Evolutionary conservation across 1,140 invertebrate species (phyloP).

Genomic region (Drosophila lini): DNA sequence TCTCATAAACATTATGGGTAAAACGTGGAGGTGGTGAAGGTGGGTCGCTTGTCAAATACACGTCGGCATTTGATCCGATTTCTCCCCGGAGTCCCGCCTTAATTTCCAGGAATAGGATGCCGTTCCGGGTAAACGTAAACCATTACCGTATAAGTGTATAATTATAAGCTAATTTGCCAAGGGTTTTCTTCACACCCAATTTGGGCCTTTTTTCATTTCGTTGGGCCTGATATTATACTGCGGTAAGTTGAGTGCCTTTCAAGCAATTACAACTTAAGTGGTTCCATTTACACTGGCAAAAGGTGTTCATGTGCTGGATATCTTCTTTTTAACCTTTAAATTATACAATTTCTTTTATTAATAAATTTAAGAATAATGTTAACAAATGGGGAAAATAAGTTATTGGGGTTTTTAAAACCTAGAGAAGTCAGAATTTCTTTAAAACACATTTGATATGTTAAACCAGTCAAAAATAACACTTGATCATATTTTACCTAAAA

Average conservation of each 20-base stretch:
- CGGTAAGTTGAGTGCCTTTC: conserved; percentile 16
- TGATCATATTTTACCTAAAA: too few species aligned
- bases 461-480: background rate
- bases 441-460: background rate
- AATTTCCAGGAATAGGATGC: conserved; percentile 2
- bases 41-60: background rate
- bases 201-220: background rate
- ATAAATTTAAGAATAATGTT: too few species aligned
- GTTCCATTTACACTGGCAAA: background rate
- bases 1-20: background rate
- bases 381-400: background rate
- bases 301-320: background rate
- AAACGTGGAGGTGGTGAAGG: background rate
- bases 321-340: background rate
- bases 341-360: background rate
- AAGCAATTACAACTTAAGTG: background rate
- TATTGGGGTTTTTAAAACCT: background rate
- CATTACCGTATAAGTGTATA: conserved; percentile 9
- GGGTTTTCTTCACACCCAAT: background rate
- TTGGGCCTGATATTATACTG: background rate
- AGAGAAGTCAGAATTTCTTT: background rate
- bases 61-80: conserved; percentile 7
- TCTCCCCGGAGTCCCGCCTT: background rate
- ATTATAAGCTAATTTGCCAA: conserved; percentile 10
- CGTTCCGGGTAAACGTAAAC: background rate